Base-by-base conservation (phyloP, 2,113 vertebrate genomes). In the Ophthalmolycus amberensis region DNA sequence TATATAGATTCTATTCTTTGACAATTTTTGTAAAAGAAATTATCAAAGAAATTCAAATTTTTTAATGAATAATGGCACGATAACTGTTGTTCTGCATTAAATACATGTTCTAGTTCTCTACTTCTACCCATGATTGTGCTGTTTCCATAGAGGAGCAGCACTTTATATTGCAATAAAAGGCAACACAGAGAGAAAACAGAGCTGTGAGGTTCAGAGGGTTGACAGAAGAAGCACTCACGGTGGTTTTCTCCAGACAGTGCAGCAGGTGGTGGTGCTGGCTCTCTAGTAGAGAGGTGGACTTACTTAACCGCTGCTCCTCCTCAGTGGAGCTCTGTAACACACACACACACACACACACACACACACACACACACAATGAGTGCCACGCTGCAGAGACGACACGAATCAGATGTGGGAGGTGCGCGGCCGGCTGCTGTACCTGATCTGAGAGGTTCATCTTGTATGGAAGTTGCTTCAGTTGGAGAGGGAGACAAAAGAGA, bases 201-300 rank as follows among this genome's bases (percentile, higher is more conserved):
- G 7, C 37, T 1, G 37, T 0, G 7, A 37, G 37, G 11, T 9
- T 44, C 42, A 12, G 42, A 44, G 42, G 44, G 11, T 46, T 40
- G 1, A 25, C 18, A 60, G 15, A 9, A 42, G 62, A 48, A 67
- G 64, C 76, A 96, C 97, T 98, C 94, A 99, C 98, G 38, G 98
- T 99, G 94, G 98, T 99, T 95, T 99, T 99, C 88, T 99, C 98
- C 94, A 99, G 93, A 93, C 98, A 99, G 94, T 98, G 97, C 95
- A 99, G 97, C 93, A 99, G 97, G 92, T 99, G 98, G 91, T 99
- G 98, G 89, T 99, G 98, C 95, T 99, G 98, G 92, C 97, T 99
- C 88, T 99, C 98, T 22, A 99, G 95, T 72, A 99, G 88, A 5
- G 98, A 99, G 22, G 96, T 95, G 82, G 96, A 92, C 95, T 98